Base-by-base conservation (phyloP, 2,797 vertebrate species). In the Amazona ochrocephala region DNA sequence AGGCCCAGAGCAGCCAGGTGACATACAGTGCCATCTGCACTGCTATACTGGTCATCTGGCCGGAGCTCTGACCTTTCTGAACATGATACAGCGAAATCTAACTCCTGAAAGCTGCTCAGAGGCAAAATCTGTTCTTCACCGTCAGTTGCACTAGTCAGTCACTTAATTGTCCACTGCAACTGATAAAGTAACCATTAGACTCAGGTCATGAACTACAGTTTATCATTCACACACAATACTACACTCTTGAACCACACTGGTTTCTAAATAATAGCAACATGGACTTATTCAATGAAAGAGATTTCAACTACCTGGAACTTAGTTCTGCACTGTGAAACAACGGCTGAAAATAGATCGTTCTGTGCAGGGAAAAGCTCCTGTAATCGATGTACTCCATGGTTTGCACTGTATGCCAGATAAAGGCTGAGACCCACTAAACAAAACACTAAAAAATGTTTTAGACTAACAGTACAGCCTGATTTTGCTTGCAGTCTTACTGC, bases 41-140 rank as follows among this genome's bases (percentile, higher is more conserved):
- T 73, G 92, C 96, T 96, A 94, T 94, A 96, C 91, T 97, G 98
- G 98, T 98, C 98, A 98, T 98, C 98, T 98, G 98, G 97, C 95
- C 98, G 95, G 95, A 97, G 96, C 94, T 96, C 87, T 97, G 98
- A 98, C 98, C 98, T 98, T 98, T 98, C 90, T 93, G 97, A 98
- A 98, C 97, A 98, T 96, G 97, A 98, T 98, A 98, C 97, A 97
- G 95, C 95, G 98, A 98, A 98, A 98, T 97, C 94, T 87, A 98
- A 98, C 97, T 98, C 97, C 97, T 97, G 96, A 98, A 97, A 98
- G 97, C 91, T 96, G 97, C 98, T 98, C 15, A 95, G 96, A 98
- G 98, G 98, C 97, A 98, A 98, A 98, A 98, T 98, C 97, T 98
- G 97, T 97, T 98, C 98, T 96, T 98, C 96, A 94, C 97, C 89